These are phyloP conservation scores for Aphaenogaster rudis DNA, from an alignment of 1,140 invertebrate species.

Conservation along the genomic window DNA sequence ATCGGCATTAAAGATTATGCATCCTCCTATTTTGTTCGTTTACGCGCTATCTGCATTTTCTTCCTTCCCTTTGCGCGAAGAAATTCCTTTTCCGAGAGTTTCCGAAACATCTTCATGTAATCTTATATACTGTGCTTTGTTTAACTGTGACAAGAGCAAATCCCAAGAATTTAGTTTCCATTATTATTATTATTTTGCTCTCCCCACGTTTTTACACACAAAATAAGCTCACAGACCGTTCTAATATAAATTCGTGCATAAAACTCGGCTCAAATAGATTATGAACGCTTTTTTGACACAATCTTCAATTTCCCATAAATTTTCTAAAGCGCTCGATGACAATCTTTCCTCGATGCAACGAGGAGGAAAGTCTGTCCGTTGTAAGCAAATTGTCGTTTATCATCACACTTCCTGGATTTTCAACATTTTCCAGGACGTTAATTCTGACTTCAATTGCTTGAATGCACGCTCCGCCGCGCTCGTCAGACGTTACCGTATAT, in stretches of 20 bases:
- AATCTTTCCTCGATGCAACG: constrained; percentile 19
- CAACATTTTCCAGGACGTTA: constrained; percentile 76
- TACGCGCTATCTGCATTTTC: background rate
- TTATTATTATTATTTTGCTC: background rate
- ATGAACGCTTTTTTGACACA: background rate
- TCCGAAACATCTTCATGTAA: constrained; percentile 9
- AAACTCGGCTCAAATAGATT: background rate
- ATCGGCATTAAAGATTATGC: constrained; percentile 6
- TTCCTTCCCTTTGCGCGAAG: background rate
- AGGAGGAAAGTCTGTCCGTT: constrained; percentile 13
- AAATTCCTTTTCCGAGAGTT: constrained; percentile 17
- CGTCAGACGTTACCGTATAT: constrained; percentile 47
- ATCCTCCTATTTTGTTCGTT: constrained; percentile 19
- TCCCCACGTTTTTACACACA: background rate
- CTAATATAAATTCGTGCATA: background rate
- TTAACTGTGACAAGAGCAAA: constrained; percentile 14
- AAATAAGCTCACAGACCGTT: background rate
- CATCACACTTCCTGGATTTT: constrained; percentile 43
- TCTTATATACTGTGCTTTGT: background rate
- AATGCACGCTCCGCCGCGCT: constrained; percentile 8
- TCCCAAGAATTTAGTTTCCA: background rate
- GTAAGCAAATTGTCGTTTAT: constrained; percentile 61
- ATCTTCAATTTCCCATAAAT: constrained; percentile 25
- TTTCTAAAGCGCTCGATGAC: background rate
- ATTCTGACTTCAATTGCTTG: constrained; percentile 57